Evolutionary conservation across 2,797 vertebrate species (phyloP), one percentile per base, ranked within the genome.

Genomic region (Brachyalestes nurse): DNA sequence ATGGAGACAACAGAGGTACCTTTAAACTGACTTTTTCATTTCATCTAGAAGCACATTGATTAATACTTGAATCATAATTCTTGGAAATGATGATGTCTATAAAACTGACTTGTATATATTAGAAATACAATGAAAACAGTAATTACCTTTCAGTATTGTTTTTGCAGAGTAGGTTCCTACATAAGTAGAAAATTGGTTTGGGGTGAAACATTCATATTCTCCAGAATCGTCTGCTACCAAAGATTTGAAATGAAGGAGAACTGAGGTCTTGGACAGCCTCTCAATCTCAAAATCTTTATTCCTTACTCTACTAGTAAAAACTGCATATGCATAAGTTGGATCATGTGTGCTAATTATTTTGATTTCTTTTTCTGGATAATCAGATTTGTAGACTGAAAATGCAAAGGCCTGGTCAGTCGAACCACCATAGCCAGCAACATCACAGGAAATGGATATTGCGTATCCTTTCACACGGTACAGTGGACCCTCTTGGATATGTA

Each of bases 61-160:
- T n/a, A n/a, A n/a, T n/a, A n/a, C n/a, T n/a, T n/a, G n/a, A n/a
- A n/a, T n/a, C n/a, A n/a, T n/a, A n/a, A n/a, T n/a, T n/a, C n/a
- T n/a, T n/a, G n/a, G n/a, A n/a, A n/a, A n/a, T n/a, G n/a, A n/a
- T 16, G 13, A 13, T 16, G 2, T 51, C 10, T 2, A 16, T 51
- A 16, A 51, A 51, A 51, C 1, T 45, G 16, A 14, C 16, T 14
- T 51, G 47, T 4, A 14, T 51, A 16, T 51, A 28, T 28, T 25
- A 45, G 14, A 58, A 64, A 28, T 6, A 23, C 3, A 53, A 73
- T 5, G 7, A 67, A 16, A 34, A 64, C 51, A 64, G 7, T 16
- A n/a, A 1, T 82, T 90, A 95, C 95, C 94, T 83, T 92, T 90
- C 23, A 95, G 83, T 13, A 8, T 67, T 51, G 89, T 91, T 10